phyloP scores from a whole-genome alignment of 2,113 vertebrate genomes.

The Arvicanthis niloticus region DNA sequence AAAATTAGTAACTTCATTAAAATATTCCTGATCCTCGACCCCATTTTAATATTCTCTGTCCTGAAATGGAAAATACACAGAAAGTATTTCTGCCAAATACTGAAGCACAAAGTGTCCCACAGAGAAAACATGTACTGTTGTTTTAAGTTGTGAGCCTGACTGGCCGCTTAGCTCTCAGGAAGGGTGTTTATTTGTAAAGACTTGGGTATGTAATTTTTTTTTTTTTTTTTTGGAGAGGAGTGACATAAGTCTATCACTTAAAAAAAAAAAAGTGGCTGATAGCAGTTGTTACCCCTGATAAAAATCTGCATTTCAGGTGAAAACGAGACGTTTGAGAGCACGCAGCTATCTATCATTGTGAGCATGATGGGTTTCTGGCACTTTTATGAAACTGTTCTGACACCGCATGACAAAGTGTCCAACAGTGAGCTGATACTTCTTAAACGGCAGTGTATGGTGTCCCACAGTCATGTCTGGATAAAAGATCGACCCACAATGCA shows the following conservation, averaged over 20 bases:
- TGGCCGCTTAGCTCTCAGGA: background rate
- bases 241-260: background rate
- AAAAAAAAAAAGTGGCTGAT: background rate
- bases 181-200: conserved; percentile 48
- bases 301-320: conserved; percentile 12
- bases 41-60: background rate
- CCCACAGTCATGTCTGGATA: background rate
- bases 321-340: background rate
- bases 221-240: conserved; percentile 23
- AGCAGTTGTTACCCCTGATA: conserved; percentile 6
- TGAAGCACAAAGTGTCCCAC: background rate
- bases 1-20: conserved; percentile 5
- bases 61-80: background rate
- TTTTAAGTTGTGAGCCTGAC: background rate
- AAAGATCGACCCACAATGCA: background rate
- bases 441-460: background rate
- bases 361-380: background rate
- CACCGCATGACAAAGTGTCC: background rate
- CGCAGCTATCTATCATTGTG: background rate
- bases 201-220: background rate
- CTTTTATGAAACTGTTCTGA: background rate
- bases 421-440: background rate
- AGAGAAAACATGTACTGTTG: background rate
- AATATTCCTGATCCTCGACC: background rate
- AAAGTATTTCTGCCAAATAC: background rate